Base-by-base conservation (phyloP, 2,113 vertebrate genomes). In the Solea solea region DNA sequence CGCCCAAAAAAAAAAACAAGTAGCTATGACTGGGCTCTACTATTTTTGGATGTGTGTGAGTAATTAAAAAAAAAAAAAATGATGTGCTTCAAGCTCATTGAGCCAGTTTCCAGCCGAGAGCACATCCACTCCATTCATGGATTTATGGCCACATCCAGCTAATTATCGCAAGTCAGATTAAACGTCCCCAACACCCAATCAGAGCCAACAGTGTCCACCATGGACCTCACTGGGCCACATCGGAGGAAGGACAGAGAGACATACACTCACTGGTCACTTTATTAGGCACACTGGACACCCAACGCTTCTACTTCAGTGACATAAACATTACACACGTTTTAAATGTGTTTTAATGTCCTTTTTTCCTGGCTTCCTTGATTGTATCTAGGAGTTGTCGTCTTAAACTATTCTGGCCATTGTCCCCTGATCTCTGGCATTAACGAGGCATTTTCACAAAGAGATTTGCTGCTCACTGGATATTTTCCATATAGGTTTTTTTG, bases 91-190 rank as follows among this genome's bases (percentile, higher is more conserved):
- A 28, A 49, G 60, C 41, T 52, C 60, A 65, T 7, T 59, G 13
- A 64, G 58, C 6, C 49, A 16, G 13, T 4, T 68, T 28, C 34
- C 42, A 61, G 42, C 44, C 9, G n/a, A 55, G 28, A 66, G n/a
- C 45, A 39, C 25, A 50, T 49, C 45, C 41, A 46, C 25, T 27
- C 52, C 62, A 71, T 64, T 64, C 65, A 52, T 46, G 48, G 49
- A 51, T 52, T 42, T 25, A 21, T 49, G 62, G 44, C 51, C 45
- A 62, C 39, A 71, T 56, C 34, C 15, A 56, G 12, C n/a, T 46
- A 50, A 55, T 25, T 41, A 4, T n/a, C 2, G 14, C 10, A 42
- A 28, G 1, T 46, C 13, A 46, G 9, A 51, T 5, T 21, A n/a
- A 54, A 64, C 59, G 54, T 11, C 4, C 45, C 2, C 12, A 1